These are phyloP conservation scores for Phalloptychus januarius DNA, from an alignment of 2,797 vertebrate genomes.

Conservation along the genomic window DNA sequence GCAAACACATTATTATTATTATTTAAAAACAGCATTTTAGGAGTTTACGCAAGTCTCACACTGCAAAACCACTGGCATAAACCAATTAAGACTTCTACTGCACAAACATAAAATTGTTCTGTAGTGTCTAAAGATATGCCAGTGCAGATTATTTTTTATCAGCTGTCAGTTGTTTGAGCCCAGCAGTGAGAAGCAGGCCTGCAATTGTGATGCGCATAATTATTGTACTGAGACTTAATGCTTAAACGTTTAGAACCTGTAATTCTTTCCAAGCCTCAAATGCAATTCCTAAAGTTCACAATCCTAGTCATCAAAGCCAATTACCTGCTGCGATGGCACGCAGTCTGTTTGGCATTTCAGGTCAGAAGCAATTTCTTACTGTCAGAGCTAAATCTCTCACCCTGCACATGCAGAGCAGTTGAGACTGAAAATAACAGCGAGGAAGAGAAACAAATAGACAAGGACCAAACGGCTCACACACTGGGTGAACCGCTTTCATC, in stretches of 20 bases:
- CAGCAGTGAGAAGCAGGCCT: background rate
- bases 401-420: slow-evolving; percentile 15
- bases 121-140: background rate
- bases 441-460: slow-evolving; percentile 10
- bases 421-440: slow-evolving; percentile 17
- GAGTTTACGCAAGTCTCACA: background rate
- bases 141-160: background rate
- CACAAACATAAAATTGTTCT: background rate
- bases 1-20: slow-evolving; percentile 36
- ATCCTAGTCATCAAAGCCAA: background rate
- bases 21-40: background rate
- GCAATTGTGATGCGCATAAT: background rate
- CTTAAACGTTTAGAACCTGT: background rate
- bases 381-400: slow-evolving; percentile 24
- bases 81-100: background rate
- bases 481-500: slow-evolving; percentile 41
- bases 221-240: background rate
- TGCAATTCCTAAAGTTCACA: background rate
- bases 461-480: slow-evolving; percentile 15
- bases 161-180: background rate
- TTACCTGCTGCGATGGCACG: slow-evolving; percentile 17
- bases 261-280: slow-evolving; percentile 1
- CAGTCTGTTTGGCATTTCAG: slow-evolving; percentile 9
- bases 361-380: slow-evolving; percentile 13
- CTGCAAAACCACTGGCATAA: background rate